Base-by-base conservation (phyloP, 2,888 invertebrate genomes). In the Myopa testacea region DNA sequence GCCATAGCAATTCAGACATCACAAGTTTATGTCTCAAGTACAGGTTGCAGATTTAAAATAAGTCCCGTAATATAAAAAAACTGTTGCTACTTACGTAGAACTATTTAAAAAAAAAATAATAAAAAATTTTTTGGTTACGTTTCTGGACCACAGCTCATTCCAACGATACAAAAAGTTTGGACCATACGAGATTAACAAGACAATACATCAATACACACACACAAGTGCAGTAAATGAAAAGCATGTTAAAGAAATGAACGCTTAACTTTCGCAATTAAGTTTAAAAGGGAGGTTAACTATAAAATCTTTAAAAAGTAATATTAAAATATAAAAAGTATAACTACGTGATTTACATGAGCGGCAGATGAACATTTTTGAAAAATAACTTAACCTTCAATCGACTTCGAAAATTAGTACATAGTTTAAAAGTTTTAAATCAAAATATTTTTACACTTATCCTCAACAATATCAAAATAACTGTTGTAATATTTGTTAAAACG, bases 111-210 rank as follows among this genome's bases (percentile, higher is more conserved):
- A 26, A 52, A 52, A n/a, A 38, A n/a, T 10, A 34, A 34, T 8
- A 26, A 26, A 50, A 10, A 26, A 16, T 55, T 7, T 34, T 19
- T 14, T 34, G 8, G 1, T 26, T 26, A 26, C 26, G 26, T 26
- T 26, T 26, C 26, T 26, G 26, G 26, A 26, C 8, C 37, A n/a
- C 69, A 52, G 0, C 52, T 37, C 16, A 4, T 55, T 37, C 7
- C 37, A n/a, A 67, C 34, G 16, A 60, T 4, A n/a, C 0, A 58
- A 50, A 78, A 74, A 80, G 78, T 82, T 80, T 81, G 82, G 82
- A 81, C 80, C 79, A 80, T 69, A 78, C 75, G 75, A 50, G 79
- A 80, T 82, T 83, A 82, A 82, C 78, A 74, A 76, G 80, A 80
- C 79, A 78, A 80, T n/a, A 40, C n/a, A 73, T 4, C 8, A 71